A percentile compares a stretch with the other conserved stretches of the same genome.
These are phyloP conservation scores for Gymnorhina tibicen DNA, from an alignment of 2,113 vertebrate species.

Conservation along the genomic window DNA sequence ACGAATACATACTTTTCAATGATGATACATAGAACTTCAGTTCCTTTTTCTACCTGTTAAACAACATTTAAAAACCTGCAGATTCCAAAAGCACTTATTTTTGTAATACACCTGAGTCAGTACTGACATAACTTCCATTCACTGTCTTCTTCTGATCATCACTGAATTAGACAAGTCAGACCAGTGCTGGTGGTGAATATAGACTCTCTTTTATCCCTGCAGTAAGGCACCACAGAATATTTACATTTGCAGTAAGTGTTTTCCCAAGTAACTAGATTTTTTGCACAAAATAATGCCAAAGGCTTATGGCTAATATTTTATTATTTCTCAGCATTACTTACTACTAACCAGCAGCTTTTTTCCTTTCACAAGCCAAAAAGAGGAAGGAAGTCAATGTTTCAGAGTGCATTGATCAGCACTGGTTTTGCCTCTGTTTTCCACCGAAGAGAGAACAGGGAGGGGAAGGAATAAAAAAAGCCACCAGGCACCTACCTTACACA, in stretches of 20 bases:
- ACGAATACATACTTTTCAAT: background rate
- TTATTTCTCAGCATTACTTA: background rate
- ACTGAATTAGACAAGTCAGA: background rate
- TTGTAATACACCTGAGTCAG: background rate
- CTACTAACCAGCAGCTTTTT: background rate
- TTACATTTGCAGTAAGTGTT: background rate
- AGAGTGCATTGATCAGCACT: background rate
- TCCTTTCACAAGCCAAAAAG: background rate
- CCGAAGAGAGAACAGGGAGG: background rate
- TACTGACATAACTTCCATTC: background rate
- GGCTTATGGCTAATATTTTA: background rate
- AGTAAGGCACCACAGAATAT: background rate
- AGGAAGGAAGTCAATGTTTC: background rate
- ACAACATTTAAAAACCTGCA: background rate
- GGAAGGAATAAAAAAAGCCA: background rate
- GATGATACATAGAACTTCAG: background rate
- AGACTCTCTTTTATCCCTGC: background rate
- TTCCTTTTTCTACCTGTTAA: background rate
- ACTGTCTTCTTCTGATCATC: background rate
- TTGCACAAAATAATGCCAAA: background rate
- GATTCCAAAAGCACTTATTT: background rate
- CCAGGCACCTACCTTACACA: background rate
- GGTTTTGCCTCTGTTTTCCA: background rate
- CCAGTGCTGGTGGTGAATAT: background rate
- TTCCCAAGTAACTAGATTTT: background rate